These are phyloP conservation scores for Macroramphosus scolopax DNA, from an alignment of 2,797 vertebrate species.

Conservation along the genomic window DNA sequence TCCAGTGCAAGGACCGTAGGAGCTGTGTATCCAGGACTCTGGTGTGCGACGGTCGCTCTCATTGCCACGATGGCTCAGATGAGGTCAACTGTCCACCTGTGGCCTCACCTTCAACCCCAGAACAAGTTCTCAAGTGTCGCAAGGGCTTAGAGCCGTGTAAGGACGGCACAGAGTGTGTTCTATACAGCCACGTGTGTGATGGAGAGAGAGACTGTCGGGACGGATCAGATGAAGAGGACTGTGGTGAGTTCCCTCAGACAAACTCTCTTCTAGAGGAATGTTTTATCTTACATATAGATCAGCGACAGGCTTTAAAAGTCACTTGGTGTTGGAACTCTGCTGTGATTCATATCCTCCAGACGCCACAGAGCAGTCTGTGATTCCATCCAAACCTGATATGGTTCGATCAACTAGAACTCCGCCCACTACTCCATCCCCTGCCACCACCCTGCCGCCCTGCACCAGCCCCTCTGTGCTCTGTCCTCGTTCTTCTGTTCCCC, in stretches of 20 bases:
- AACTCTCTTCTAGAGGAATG: too few species aligned
- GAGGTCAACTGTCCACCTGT: constrained; percentile 53
- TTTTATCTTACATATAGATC: too few species aligned
- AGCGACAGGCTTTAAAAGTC: too few species aligned
- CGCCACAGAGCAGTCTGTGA: background rate
- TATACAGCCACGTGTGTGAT: constrained; percentile 80
- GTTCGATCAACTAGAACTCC: too few species aligned
- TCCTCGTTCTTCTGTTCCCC: constrained; percentile 38
- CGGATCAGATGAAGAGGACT: constrained; percentile 82
- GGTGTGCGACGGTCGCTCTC: constrained; percentile 64
- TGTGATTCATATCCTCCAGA: constrained; percentile 8
- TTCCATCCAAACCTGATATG: background rate
- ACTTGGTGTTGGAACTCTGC: too few species aligned
- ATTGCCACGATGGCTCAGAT: constrained; percentile 73
- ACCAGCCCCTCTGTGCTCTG: constrained; percentile 68
- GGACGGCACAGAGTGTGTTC: constrained; percentile 76
- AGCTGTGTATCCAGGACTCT: constrained; percentile 51
- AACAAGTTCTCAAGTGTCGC: constrained; percentile 51
- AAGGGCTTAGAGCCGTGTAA: constrained; percentile 68
- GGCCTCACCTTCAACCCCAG: background rate
- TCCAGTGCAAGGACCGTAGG: constrained; percentile 54
- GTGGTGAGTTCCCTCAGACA: constrained; percentile 47
- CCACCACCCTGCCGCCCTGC: constrained; percentile 48
- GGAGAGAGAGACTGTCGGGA: constrained; percentile 83
- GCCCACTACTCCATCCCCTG: background rate